A percentile compares a stretch with the other conserved stretches of the same genome.
phyloP scores from a whole-genome alignment of 2,888 invertebrate species.

The Onchidella celtica region DNA sequence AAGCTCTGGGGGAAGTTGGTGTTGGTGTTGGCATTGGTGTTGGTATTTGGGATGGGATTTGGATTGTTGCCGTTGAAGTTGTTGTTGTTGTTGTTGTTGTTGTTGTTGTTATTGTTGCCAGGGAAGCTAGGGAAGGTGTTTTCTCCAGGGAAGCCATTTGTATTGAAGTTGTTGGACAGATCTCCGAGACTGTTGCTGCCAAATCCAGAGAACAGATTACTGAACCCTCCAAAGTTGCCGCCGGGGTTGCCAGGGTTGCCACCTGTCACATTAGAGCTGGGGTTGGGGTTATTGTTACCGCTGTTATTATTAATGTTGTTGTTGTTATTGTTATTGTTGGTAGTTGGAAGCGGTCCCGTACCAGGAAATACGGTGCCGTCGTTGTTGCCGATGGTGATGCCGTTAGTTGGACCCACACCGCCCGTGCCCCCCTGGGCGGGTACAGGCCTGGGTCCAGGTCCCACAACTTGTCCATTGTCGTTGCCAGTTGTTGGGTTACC shows the following conservation, averaged over 20 bases:
- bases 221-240: neutral
- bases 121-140: neutral
- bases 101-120: neutral
- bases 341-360: neutral
- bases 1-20: neutral
- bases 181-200: neutral
- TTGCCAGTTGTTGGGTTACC: too few relatives aligned
- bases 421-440: neutral
- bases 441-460: too few relatives aligned
- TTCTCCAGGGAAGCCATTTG: neutral
- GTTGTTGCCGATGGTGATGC: neutral
- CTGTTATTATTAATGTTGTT: neutral
- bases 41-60: neutral
- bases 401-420: neutral
- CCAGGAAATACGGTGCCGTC: neutral
- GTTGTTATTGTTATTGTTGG: neutral
- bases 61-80: neutral
- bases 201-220: neutral
- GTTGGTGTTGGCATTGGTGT: neutral
- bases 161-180: neutral
- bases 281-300: too few relatives aligned
- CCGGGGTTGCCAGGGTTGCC: too few relatives aligned
- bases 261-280: too few relatives aligned
- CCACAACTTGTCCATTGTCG: neutral
- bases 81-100: neutral